Evolutionary conservation across 1,140 invertebrate species (phyloP), one percentile per base, ranked within the genome.

Genomic region (Drosophila erecta): DNA sequence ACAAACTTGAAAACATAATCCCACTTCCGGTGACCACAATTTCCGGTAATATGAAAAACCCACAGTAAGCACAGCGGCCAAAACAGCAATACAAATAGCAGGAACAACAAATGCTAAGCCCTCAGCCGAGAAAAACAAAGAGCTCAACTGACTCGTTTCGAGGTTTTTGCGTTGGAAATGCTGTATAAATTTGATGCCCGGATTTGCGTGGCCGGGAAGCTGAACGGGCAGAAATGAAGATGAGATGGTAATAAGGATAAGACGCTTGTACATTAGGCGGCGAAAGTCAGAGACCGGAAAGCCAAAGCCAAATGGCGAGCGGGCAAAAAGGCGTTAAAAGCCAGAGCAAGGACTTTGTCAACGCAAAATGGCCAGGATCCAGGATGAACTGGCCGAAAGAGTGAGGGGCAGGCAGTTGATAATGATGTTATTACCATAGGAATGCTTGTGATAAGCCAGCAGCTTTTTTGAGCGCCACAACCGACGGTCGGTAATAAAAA

Each of bases 1-100:
- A 80, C 79, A 70, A 84, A 84, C 79, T 89, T 87, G 76, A 87
- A 87, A 87, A 89, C 84, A 89, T 87, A 84, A 87, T 87, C 79
- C 84, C 80, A 65, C 84, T 73, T 89, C 84, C 84, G 76, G 67
- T 84, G 62, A 74, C 84, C 76, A 89, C 84, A 87, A 87, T 87
- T 87, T 87, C 83, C 79, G 83, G 83, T 81, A 79, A 77, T 84
- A 89, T 87, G 79, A 87, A 87, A 89, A 89, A 83, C 79, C 85
- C 72, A 83, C 84, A 89, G 69, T 67, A 76, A 85, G 61, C 60
- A 67, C 71, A 64, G 17, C 65, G 60, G 27, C 46, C 56, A 27
- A 33, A 46, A 22, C 37, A 38, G 37, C 59, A 59, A 44, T 10
- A 44, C 3, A 10, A 20, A 44, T 14, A n/a, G 22, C 20, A n/a